Evolutionary conservation across 2,113 vertebrate species (phyloP), one percentile per base, ranked within the genome.

Genomic region (Syngnathus scovelli): DNA sequence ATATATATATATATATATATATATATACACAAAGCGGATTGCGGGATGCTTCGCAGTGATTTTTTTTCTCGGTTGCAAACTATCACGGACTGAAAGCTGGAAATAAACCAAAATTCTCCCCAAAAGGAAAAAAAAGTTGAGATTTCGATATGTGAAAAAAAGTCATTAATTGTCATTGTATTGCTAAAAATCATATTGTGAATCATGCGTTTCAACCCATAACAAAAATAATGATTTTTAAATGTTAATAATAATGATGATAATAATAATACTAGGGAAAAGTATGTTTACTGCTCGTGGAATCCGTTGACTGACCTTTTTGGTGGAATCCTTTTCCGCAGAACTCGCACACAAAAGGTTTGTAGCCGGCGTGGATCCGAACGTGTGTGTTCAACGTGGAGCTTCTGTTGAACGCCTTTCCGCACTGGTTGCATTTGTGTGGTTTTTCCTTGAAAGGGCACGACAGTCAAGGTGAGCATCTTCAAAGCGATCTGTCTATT

Each of bases 241-340:
- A 33, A 33, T 33, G 3, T 3, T 33, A 3, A 33, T 33, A 33
- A 33, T 33, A 33, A 33, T 33, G 27, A 33, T 33, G 27, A 3
- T 33, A 3, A 33, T 33, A 33, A 33, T 33, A 33, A 33, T 33
- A 27, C 2, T 27, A 33, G 27, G 27, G 27, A 33, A 9, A 52
- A 21, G n/a, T n/a, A n/a, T n/a, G 21, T 2, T 3, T 3, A 1
- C 5, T 21, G 27, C 27, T 51, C 1, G 1, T n/a, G 49, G 19
- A n/a, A n/a, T 51, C 0, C 7, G 18, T 7, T 18, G 7, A 6
- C 21, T 87, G 92, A 98, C 97, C 97, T 95, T 99, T 99, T 91
- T 99, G 97, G 79, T 98, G 96, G 88, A 99, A 99, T 27, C 97
- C 97, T 92, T 99, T 99, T 71, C 97, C 97, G 74, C 97, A 99